Evolutionary conservation across 2,888 invertebrate genomes (phyloP), one percentile per base, ranked within the genome.

Genomic region (Zhuqinia jingwanae): DNA sequence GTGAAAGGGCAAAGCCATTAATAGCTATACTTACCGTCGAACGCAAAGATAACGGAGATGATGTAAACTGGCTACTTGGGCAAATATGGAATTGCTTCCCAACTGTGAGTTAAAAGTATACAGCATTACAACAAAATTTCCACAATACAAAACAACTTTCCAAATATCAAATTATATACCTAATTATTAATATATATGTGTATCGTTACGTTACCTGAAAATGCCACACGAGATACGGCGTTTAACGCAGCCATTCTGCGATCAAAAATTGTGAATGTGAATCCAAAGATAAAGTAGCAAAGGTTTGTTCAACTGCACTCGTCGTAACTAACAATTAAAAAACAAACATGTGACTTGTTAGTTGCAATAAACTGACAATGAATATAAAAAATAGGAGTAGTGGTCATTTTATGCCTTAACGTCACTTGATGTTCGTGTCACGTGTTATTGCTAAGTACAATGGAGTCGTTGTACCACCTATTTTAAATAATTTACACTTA

Each of bases 211-310:
- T 36, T 88, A 88, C 88, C 87, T 53, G 84, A 65, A 15, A 65
- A 76, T 8, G 86, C 77, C 22, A 89, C 79, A 30, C 87, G 77
- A 8, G 87, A 80, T 25, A 89, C 75, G 15, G 76, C 47, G 27
- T 82, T 87, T 20, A 89, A 80, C 22, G 87, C 88, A 65, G 87
- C 89, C 89, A 89, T 88, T 53, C 17, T 78, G 17, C 13, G 36
- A 6, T 8, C 36, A 36, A 8, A 8, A 36, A 36, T 36, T n/a
- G n/a, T n/a, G n/a, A n/a, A n/a, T n/a, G n/a, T n/a, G n/a, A n/a
- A n/a, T n/a, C n/a, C n/a, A n/a, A n/a, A n/a, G n/a, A n/a, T n/a
- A n/a, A n/a, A n/a, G n/a, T n/a, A n/a, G n/a, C n/a, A n/a, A n/a
- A n/a, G n/a, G n/a, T n/a, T n/a, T n/a, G n/a, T n/a, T n/a, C n/a